Percentiles rank a stretch among this genome's conserved stretches.
phyloP scores from a whole-genome alignment of 2,888 invertebrate species.

The Trachelus tabidus region DNA sequence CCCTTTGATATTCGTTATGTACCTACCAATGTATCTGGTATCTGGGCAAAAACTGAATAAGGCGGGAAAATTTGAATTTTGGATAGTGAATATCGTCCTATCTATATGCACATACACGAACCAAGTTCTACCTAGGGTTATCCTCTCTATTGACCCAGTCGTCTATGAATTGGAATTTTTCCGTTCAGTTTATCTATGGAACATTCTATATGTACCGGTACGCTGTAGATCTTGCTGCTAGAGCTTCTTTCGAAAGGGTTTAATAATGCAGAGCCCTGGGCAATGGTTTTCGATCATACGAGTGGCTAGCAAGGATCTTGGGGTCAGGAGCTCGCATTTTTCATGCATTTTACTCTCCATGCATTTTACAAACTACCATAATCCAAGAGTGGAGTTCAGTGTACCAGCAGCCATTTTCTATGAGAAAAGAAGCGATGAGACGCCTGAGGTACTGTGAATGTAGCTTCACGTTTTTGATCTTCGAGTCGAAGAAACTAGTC shows the following conservation, averaged over 20 bases:
- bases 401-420: not conserved
- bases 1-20: not conserved
- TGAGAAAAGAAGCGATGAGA: not conserved
- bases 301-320: conserved; percentile 6
- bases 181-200: not conserved
- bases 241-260: conserved; percentile 22
- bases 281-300: conserved; percentile 28
- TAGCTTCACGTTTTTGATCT: not conserved
- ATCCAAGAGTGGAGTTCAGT: not conserved
- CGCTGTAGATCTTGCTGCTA: not conserved
- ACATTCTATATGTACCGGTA: not conserved
- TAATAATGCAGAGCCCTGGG: conserved; percentile 36
- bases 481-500: not conserved
- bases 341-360: not conserved
- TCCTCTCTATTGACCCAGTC: not conserved
- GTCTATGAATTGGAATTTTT: not conserved
- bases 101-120: not conserved
- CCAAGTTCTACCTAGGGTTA: not conserved
- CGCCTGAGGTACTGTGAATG: not conserved
- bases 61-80: not conserved
- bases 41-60: not conserved
- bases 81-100: not conserved
- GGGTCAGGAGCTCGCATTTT: not conserved
- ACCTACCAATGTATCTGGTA: not conserved
- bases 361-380: not conserved